phyloP scores from a whole-genome alignment of 2,888 invertebrate species.

The Drosophila quinaria region DNA sequence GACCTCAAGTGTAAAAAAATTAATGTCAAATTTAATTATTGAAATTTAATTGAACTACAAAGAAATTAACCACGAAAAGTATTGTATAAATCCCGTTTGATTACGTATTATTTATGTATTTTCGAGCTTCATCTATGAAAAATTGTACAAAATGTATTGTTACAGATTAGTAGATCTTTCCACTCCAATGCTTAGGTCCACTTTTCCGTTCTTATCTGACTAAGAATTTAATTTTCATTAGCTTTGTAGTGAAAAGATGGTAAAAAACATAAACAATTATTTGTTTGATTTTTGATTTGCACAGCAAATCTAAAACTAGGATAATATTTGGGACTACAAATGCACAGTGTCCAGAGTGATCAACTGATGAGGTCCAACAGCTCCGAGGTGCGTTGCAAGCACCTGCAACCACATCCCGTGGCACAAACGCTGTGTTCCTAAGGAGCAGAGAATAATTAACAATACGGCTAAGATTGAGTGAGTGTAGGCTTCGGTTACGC shows the following conservation, averaged over 20 bases:
- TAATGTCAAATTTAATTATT: background rate
- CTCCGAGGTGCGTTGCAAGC: constrained; percentile 89
- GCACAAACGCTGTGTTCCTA: constrained; percentile 91
- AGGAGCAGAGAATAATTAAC: background rate
- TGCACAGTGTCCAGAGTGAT: constrained; percentile 13
- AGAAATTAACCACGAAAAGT: background rate
- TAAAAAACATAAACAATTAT: constrained; percentile 33
- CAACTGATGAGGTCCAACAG: constrained; percentile 75
- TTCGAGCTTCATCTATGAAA: constrained; percentile 32
- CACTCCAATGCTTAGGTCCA: background rate
- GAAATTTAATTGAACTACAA: background rate
- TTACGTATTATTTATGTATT: constrained; percentile 26
- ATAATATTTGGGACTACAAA: background rate
- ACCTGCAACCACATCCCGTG: constrained; percentile 96
- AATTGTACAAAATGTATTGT: constrained; percentile 42
- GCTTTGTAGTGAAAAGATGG: background rate
- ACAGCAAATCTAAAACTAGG: constrained; percentile 21
- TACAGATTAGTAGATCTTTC: constrained; percentile 23
- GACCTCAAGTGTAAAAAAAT: background rate
- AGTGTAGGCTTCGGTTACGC: background rate
- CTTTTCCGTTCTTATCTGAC: background rate
- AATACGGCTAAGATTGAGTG: background rate
- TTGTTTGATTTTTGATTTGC: constrained; percentile 37
- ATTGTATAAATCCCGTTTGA: background rate
- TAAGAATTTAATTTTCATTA: too few relatives aligned